Base-by-base conservation (phyloP, 1,140 invertebrate genomes). In the Pseudomyrmex concolor region DNA sequence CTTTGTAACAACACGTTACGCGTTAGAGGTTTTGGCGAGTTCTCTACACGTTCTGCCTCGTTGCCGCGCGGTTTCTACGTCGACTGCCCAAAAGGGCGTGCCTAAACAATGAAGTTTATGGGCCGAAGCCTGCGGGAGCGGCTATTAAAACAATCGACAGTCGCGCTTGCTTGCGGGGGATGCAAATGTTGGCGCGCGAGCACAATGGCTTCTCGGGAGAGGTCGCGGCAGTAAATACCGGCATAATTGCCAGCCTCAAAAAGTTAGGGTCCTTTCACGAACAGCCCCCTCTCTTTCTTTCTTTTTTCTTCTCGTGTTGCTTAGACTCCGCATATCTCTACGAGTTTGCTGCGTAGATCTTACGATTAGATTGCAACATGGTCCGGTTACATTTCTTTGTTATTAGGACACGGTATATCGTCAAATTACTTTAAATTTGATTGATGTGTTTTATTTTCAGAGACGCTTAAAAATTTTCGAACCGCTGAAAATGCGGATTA, bases 61-160 rank as follows among this genome's bases (percentile, higher is more conserved):
- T 76, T 62, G 71, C 13, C 9, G 34, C 34, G 34, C 34, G 51
- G 43, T 67, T 68, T 78, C 43, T n/a, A 59, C 54, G 76, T 70
- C 19, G 85, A 85, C 62, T 84, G 88, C 88, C 92, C 87, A 90
- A 92, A 93, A 92, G 89, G 91, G 89, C 90, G 91, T 92, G 89
- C 89, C 90, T 91, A 91, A 93, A 93, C 92, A 93, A 93, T 93
- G 92, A 92, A 92, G 91, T 92, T 93, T 93, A 93, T 91, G 92
- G 90, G 86, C 85, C 73, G 77, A 85, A 72, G 87, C 83, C 86
- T 72, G 89, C 86, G 85, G 85, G 85, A 89, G 86, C 88, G 86
- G 82, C 90, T 90, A 91, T 93, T 92, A 92, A 93, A 92, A 93
- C 91, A 92, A 92, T 93, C 92, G 91, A 89, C 89, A 87, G 91